These are phyloP conservation scores for Hylaeus anthracinus DNA, from an alignment of 1,140 invertebrate species.

Conservation along the genomic window DNA sequence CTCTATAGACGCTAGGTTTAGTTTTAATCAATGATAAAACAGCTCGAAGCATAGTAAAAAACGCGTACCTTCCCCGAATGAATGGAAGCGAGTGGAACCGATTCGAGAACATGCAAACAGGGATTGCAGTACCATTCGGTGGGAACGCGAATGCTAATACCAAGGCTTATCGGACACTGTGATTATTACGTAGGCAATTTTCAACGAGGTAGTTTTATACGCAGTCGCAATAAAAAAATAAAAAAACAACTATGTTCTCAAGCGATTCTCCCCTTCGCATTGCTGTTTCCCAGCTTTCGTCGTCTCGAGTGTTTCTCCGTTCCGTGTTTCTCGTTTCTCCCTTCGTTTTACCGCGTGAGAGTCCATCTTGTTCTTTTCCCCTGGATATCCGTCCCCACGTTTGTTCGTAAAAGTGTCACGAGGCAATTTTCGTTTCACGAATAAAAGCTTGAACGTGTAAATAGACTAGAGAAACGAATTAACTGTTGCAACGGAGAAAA, in stretches of 20 bases:
- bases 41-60: no score
- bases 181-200: constrained; percentile 60
- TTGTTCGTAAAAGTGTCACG: constrained; percentile 50
- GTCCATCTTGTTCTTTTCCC: background rate
- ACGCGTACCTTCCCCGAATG: no score
- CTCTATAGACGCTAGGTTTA: no score
- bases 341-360: background rate
- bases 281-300: constrained; percentile 2
- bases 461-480: constrained; percentile 11
- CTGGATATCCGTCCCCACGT: constrained; percentile 6
- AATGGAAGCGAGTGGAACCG: no score
- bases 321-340: background rate
- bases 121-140: background rate
- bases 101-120: no score
- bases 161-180: constrained; percentile 62
- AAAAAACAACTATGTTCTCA: background rate
- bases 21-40: no score
- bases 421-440: constrained; percentile 36
- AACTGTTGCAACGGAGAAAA: no score
- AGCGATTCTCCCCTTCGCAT: background rate
- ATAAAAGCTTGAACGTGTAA: constrained; percentile 5
- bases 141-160: constrained; percentile 63
- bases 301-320: constrained; percentile 30
- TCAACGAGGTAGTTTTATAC: constrained; percentile 41
- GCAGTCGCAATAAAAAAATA: background rate